Evolutionary conservation across 1,140 invertebrate species (phyloP), one percentile per base, ranked within the genome.

Genomic region (Coboldia fuscipes): DNA sequence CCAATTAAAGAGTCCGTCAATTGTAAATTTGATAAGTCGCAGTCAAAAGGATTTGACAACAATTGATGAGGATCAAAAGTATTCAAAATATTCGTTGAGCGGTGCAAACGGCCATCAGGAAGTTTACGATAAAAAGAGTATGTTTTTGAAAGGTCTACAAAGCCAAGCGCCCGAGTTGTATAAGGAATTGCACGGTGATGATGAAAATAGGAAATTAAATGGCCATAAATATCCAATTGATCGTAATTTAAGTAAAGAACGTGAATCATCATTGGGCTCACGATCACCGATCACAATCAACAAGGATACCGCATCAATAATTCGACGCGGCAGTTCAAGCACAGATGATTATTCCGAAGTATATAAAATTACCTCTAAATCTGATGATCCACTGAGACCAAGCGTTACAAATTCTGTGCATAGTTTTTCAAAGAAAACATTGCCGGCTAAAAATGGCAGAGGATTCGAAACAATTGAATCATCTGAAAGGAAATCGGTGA

Each of bases 21-120:
- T 85, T 34, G 70, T 85, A 4, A 78, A 76, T 27, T 78, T 78
- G 41, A 78, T 84, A 18, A 82, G 72, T 50, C 65, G 79, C 31
- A 82, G 78, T 46, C 77, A 80, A 40, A 65, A 70, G 34, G 78
- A 83, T 48, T 49, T 84, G 6, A 66, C 69, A 34, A 62, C 56
- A 37, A 54, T 57, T 4, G 43, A 42, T 30, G 34, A 29, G 23
- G 16, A 38, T 24, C 31, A 27, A 9, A 13, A n/a, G 4, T 39
- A 39, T 15, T 29, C 12, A 10, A 6, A 6, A 2, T 19, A 19
- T n/a, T n/a, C 9, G 10, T 4, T 2, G 3, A 16, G 13, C 10
- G 17, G 7, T 30, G 10, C 10, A n/a, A 19, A 32, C 13, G 12
- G 16, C 10, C 17, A 14, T 4, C 12, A 12, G 2, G 60, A 65